Evolutionary conservation across 2,888 invertebrate species (phyloP), one percentile per base, ranked within the genome.

Genomic region (Glyphotaelius pellucidus): DNA sequence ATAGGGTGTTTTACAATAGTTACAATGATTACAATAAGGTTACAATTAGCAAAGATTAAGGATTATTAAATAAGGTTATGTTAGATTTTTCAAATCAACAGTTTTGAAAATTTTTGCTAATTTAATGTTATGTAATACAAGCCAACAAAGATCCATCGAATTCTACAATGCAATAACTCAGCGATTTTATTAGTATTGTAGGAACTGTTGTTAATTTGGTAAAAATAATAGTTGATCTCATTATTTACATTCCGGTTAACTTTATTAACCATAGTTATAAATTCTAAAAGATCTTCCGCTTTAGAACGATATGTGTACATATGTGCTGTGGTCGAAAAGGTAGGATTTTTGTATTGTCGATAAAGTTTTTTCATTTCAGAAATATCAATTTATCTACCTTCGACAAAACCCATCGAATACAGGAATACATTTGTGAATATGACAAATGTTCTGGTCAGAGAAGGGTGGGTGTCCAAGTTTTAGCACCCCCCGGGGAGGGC

Each of bases 391-490:
- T 67, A 9, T 67, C n/a, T 25, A 67, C 67, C 67, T 67, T 67
- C 67, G 67, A 67, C 67, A 88, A 88, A 88, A 67, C 52, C 19
- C n/a, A 88, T 88, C 88, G 67, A 88, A 67, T 35, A 67, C 32
- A 15, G 79, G 32, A 67, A 92, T 90, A 91, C 67, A 67, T 90
- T 93, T 90, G 87, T 80, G 96, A 96, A 96, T 96, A 96, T 96
- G 96, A 96, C 96, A 96, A 96, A 96, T 96, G 96, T 96, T 95
- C 95, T 94, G 95, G 94, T 94, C 94, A 95, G 95, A 94, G 95
- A 95, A 94, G 95, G 95, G 94, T 94, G 94, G 95, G 94, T 95
- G 94, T 95, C 94, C 95, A 96, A 95, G 95, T 96, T 96, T 96
- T 96, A 95, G 95, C 95, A 96, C 95, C 96, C 95, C 96, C 90